phyloP scores from a whole-genome alignment of 2,888 invertebrate genomes.

The Mamestra brassicae region DNA sequence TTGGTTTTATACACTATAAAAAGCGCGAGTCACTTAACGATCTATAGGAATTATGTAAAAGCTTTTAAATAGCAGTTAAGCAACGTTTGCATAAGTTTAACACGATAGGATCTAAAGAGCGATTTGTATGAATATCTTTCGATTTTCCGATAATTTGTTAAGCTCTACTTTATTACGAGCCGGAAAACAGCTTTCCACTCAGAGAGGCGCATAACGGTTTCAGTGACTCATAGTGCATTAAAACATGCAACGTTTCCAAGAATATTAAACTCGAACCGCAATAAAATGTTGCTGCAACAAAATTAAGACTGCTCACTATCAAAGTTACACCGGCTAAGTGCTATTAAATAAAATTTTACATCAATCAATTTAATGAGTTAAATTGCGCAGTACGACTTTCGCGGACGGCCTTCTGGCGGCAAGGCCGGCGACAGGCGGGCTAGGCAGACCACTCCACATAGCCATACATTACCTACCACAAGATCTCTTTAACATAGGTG shows the following conservation, averaged over 20 bases:
- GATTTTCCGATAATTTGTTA: slow-evolving; percentile 44
- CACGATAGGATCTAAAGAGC: slow-evolving; percentile 46
- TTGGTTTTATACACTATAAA: slow-evolving; percentile 41
- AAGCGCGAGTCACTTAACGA: slow-evolving; percentile 37
- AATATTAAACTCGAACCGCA: slow-evolving; percentile 24
- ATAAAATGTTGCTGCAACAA: slow-evolving; percentile 45
- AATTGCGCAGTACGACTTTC: slow-evolving; percentile 76
- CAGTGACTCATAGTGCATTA: slow-evolving; percentile 39
- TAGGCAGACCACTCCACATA: slow-evolving; percentile 69
- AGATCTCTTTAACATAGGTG: slow-evolving; percentile 45
- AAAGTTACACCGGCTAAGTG: slow-evolving; percentile 65
- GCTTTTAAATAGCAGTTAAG: slow-evolving; percentile 47
- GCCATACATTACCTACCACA: slow-evolving; percentile 47
- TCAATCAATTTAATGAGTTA: slow-evolving; percentile 75
- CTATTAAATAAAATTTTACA: slow-evolving; percentile 74
- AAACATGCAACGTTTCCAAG: slow-evolving; percentile 6
- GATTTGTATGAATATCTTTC: slow-evolving; percentile 40
- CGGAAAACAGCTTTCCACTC: slow-evolving; percentile 52
- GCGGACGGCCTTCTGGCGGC: slow-evolving; percentile 80
- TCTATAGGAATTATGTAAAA: slow-evolving; percentile 43
- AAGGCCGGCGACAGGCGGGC: slow-evolving; percentile 87
- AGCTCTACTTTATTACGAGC: slow-evolving; percentile 31
- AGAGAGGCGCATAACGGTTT: slow-evolving; percentile 21
- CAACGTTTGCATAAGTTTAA: slow-evolving; percentile 51
- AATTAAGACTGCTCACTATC: slow-evolving; percentile 44